A percentile compares a stretch with the other conserved stretches of the same genome.
Conservation (phyloP, 92 coral and sea anemone species). For the Galaxea fascicularis region DNA sequence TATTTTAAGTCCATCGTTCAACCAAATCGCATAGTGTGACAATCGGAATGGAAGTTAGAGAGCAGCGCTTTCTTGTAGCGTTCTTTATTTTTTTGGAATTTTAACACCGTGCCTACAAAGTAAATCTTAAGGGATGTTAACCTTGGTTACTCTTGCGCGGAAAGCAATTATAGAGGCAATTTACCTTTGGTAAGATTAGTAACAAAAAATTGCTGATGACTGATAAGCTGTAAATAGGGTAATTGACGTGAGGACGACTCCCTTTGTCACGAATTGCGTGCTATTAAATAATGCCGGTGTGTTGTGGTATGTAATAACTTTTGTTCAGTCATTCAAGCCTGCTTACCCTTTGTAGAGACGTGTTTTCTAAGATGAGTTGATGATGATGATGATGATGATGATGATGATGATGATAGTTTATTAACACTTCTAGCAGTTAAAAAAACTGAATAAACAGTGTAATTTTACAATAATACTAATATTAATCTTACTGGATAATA, state of each 20-base stretch:
- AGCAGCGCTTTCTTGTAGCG: background rate
- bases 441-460: too few species aligned
- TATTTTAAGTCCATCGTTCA: background rate
- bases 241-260: slow-evolving; percentile 6
- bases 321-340: too few species aligned
- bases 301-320: too few species aligned
- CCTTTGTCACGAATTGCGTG: background rate
- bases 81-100: background rate
- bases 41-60: background rate
- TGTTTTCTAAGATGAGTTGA: too few species aligned
- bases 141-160: background rate
- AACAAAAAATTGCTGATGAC: slow-evolving; percentile 11
- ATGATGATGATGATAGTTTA: too few species aligned
- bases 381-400: too few species aligned
- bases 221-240: slow-evolving; percentile 14
- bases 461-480: too few species aligned
- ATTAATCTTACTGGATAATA: too few species aligned
- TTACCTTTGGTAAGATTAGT: slow-evolving; percentile 25
- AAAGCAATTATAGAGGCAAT: background rate
- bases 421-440: too few species aligned
- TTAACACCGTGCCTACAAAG: background rate
- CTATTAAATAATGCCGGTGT: background rate
- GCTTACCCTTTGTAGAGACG: too few species aligned
- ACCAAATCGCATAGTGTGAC: too few species aligned
- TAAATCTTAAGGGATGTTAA: background rate